These are phyloP conservation scores for Cryptoleucopteryx plumbea DNA, from an alignment of 2,113 vertebrate genomes.

Conservation along the genomic window DNA sequence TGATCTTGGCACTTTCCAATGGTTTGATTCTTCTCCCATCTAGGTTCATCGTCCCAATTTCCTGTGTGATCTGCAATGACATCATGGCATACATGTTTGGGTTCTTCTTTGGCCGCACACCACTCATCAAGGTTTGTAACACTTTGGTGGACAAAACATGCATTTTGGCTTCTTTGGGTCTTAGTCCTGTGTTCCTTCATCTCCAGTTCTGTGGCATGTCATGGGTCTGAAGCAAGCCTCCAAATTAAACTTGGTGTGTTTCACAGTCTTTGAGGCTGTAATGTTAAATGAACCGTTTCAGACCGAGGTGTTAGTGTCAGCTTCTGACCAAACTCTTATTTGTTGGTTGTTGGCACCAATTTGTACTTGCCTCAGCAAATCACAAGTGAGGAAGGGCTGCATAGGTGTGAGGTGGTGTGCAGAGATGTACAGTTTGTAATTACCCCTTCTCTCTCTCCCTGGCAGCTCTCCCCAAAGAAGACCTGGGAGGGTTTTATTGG, in stretches of 20 bases:
- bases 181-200: not conserved
- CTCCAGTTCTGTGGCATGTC: not conserved
- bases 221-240: not conserved
- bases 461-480: constrained; percentile 97
- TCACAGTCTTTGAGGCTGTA: not conserved
- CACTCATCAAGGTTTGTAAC: constrained; percentile 90
- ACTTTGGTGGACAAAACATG: fast-evolving
- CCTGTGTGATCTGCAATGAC: constrained; percentile 98
- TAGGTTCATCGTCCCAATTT: constrained; percentile 99
- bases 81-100: constrained; percentile 99
- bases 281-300: fast-evolving
- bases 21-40: not conserved
- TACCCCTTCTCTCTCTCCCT: not conserved
- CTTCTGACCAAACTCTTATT: not conserved
- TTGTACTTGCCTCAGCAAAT: not conserved
- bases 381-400: not conserved
- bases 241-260: not conserved
- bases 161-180: not conserved
- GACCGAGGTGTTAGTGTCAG: fast-evolving
- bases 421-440: not conserved
- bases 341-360: not conserved
- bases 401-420: fast-evolving
- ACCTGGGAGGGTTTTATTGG: constrained; percentile 99
- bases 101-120: constrained; percentile 97
- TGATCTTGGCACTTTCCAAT: not conserved